phyloP scores from a whole-genome alignment of 2,888 invertebrate genomes.

The Pecten maximus region DNA sequence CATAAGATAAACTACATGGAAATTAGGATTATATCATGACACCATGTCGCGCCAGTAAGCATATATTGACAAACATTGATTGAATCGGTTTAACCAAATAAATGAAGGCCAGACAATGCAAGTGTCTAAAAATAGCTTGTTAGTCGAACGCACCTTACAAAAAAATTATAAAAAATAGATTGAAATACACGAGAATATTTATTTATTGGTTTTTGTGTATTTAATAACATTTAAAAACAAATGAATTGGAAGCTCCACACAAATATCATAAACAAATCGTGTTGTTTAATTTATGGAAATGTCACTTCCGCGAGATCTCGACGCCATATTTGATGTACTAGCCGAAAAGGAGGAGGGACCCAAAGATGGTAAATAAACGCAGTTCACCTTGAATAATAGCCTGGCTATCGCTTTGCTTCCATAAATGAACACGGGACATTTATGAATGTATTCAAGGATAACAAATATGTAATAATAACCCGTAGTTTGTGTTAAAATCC shows the following conservation, averaged over 20 bases:
- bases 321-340: conserved; percentile 52
- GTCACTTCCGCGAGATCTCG: conserved; percentile 55
- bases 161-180: background rate
- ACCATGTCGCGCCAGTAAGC: too few relatives aligned
- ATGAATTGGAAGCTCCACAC: background rate
- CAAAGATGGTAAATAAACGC: conserved; percentile 52
- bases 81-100: background rate
- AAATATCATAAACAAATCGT: background rate
- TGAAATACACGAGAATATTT: background rate
- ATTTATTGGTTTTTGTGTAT: background rate
- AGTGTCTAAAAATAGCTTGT: background rate
- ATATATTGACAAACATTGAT: too few relatives aligned
- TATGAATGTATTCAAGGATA: background rate
- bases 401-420: background rate
- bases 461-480: background rate
- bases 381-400: background rate
- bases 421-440: background rate
- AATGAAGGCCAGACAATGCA: background rate
- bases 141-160: conserved; percentile 10
- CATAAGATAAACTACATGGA: too few relatives aligned
- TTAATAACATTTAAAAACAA: background rate
- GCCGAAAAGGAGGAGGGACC: conserved; percentile 50
- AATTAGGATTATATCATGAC: too few relatives aligned
- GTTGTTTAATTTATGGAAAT: conserved; percentile 23
- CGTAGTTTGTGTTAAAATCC: background rate